Percentiles rank a stretch among this genome's conserved stretches.
Conservation (phyloP, 2,797 vertebrate species). For the Eospalax fontanierii region DNA sequence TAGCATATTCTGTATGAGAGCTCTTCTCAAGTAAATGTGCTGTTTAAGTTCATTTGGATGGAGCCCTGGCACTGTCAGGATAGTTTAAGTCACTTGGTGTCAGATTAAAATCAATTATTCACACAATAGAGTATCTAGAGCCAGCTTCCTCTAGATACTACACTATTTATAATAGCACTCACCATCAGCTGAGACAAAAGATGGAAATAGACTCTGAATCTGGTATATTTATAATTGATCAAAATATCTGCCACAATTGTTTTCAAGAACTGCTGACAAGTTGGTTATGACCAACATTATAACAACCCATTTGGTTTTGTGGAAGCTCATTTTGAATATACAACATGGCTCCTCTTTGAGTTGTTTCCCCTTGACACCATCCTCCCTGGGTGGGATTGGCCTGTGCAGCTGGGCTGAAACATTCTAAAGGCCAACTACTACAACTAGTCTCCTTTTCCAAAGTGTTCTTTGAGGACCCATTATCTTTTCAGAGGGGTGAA, state of each 20-base stretch:
- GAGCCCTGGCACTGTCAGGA: not conserved
- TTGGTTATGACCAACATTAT: not conserved
- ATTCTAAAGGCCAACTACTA: not conserved
- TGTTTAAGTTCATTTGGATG: not conserved
- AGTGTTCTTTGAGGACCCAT: not conserved
- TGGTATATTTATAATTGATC: conserved; percentile 27
- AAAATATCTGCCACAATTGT: not conserved
- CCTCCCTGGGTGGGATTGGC: not conserved
- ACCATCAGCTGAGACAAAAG: not conserved
- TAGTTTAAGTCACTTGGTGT: not conserved
- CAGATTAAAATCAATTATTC: conserved; percentile 4
- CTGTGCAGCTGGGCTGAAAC: not conserved
- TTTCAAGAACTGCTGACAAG: not conserved
- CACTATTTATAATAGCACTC: conserved; percentile 29
- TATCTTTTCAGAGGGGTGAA: not conserved
- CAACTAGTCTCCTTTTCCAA: not conserved
- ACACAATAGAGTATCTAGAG: not conserved
- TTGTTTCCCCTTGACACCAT: not conserved
- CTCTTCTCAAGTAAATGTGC: not conserved
- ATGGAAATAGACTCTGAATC: not conserved
- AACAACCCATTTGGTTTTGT: not conserved
- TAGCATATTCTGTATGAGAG: not conserved
- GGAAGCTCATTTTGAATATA: conserved; percentile 1
- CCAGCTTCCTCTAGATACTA: not conserved
- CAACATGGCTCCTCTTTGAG: not conserved